Base-by-base conservation (phyloP, 2,797 vertebrate genomes). In the Poecile montanus region DNA sequence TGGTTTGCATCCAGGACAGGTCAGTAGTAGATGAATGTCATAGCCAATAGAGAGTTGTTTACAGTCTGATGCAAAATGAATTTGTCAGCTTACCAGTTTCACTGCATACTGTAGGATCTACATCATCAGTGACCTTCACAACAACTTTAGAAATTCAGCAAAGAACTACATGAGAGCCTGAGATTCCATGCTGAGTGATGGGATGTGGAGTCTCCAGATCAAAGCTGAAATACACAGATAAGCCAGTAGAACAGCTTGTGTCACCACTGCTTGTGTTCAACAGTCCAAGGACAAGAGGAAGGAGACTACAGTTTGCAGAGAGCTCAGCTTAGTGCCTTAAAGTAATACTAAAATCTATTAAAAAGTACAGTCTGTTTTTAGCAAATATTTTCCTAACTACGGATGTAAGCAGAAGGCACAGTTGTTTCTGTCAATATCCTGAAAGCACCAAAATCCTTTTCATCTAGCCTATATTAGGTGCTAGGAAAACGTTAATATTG, bases 401-500 rank as follows among this genome's bases (percentile, higher is more conserved):
- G 81, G 50, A 86, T 78, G 71, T 40, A 74, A 88, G 92, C 44
- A 68, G 72, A 94, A 91, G 48, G 63, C 76, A 84, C 15, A 57
- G 58, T 77, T 75, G 67, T 70, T 80, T 88, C 56, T 94, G 71
- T 68, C 83, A 91, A 51, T 62, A 86, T 5, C 18, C 57, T 68
- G 63, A 85, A 97, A 92, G 45, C 27, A 83, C 45, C 61, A 75
- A 91, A 82, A 93, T 70, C 86, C 74, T 94, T 97, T 89, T 95
- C 62, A 93, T 86, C 83, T 78, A 81, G 75, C 86, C 68, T 86
- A 56, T 85, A 93, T 88, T 76, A 94, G 61, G 70, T 90, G 77
- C 62, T 82, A 81, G 85, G 78, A 88, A 82, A 95, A 93, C 0
- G 3, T 42, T 50, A 76, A 84, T 87, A 63, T 83, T 93, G 89